A percentile compares a stretch with the other conserved stretches of the same genome.
Evolutionary conservation across 1,140 invertebrate genomes (phyloP).

Genomic region (Ruditapes philippinarum): DNA sequence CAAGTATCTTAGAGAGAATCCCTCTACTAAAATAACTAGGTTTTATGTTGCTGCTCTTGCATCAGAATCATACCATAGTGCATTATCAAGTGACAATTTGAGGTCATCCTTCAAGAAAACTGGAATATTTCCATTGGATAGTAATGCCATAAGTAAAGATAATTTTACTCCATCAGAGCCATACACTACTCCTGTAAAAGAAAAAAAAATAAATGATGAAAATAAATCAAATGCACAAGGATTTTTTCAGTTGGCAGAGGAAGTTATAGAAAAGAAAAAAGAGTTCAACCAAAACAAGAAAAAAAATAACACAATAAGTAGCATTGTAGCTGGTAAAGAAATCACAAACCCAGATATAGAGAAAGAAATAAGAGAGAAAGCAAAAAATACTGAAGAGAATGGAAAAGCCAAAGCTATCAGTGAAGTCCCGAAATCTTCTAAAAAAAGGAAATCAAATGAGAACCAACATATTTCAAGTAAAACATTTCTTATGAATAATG

Average conservation of each 20-base stretch:
- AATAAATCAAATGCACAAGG: not conserved
- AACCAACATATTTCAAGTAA: not conserved
- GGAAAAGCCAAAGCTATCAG: not conserved
- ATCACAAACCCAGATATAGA: not conserved
- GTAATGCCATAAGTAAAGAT: conserved; percentile 3
- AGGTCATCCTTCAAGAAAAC: conserved; percentile 31
- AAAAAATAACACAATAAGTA: conserved; percentile 3
- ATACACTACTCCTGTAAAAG: not conserved
- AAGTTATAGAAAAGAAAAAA: conserved; percentile 26
- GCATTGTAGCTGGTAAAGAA: conserved; percentile 34
- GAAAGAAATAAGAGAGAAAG: conserved; percentile 10
- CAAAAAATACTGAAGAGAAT: no score
- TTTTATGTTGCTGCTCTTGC: conserved; percentile 43
- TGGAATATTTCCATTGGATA: conserved; percentile 38
- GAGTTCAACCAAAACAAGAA: not conserved
- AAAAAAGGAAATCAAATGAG: conserved; percentile 1
- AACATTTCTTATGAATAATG: no score
- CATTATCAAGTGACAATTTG: conserved; percentile 23
- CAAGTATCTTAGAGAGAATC: conserved; percentile 45
- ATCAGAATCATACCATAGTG: conserved; percentile 3
- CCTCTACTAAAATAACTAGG: conserved; percentile 36
- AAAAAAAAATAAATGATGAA: not conserved
- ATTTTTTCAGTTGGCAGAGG: conserved; percentile 13
- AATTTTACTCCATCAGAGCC: conserved; percentile 8
- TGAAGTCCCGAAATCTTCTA: conserved; percentile 3